Percentiles rank a stretch among this genome's conserved stretches.
Evolutionary conservation across 2,797 vertebrate species (phyloP).

Genomic region (Centropyge bicolor): DNA sequence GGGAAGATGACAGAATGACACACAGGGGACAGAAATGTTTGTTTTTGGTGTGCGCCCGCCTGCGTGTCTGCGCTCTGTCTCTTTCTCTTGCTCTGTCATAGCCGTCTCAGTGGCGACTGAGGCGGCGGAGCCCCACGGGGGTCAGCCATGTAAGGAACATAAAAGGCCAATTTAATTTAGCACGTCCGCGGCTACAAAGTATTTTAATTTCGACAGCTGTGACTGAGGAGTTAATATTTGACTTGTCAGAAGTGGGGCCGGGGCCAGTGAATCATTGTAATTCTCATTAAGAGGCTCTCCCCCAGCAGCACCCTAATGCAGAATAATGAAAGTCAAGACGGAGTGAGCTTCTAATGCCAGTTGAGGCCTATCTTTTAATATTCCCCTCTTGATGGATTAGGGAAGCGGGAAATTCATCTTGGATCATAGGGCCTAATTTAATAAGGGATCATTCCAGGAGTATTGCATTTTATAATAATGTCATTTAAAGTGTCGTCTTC

Average conservation of each 20-base stretch:
- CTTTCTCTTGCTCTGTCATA: conserved; percentile 69
- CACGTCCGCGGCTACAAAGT: conserved; percentile 99
- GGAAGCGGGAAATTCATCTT: conserved; percentile 99
- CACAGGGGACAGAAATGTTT: conserved; percentile 61
- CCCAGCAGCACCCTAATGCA: conserved; percentile 99
- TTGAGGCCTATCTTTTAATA: conserved; percentile 99
- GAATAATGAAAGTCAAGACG: conserved; percentile 99
- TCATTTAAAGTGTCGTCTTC: conserved; percentile 99
- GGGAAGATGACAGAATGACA: conserved; percentile 78
- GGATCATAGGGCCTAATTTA: conserved; percentile 99
- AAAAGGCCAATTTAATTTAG: conserved; percentile 99
- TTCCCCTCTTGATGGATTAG: conserved; percentile 99
- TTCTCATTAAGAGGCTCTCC: conserved; percentile 99
- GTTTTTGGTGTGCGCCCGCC: conserved; percentile 38
- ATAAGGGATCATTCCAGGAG: conserved; percentile 99
- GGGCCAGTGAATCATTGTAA: conserved; percentile 99
- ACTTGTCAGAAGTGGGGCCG: conserved; percentile 99
- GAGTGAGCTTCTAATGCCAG: conserved; percentile 99
- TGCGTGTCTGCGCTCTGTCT: conserved; percentile 31
- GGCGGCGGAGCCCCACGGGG: conserved; percentile 95
- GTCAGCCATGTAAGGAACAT: conserved; percentile 99
- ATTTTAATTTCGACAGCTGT: conserved; percentile 99
- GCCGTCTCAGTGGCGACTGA: conserved; percentile 79
- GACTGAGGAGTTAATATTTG: conserved; percentile 99
- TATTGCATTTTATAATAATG: conserved; percentile 99